These are phyloP conservation scores for Prorops nasuta DNA, from an alignment of 1,140 invertebrate genomes.

Conservation along the genomic window DNA sequence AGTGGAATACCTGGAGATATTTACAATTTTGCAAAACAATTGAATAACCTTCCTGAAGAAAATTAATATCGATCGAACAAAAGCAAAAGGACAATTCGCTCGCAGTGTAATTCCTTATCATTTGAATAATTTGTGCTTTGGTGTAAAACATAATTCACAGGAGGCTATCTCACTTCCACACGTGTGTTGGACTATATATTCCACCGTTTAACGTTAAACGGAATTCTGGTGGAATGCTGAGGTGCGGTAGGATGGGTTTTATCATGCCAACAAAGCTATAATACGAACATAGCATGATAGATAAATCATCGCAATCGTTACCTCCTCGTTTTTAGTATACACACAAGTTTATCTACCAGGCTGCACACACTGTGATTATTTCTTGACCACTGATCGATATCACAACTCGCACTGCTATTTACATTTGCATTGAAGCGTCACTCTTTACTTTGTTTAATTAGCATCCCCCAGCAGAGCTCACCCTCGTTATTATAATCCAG, in stretches of 20 bases:
- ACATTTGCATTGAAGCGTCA: no score
- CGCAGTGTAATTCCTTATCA: background rate
- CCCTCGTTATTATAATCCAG: no score
- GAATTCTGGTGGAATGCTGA: constrained; percentile 20
- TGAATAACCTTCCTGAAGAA: no score
- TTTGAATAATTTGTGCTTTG: no score
- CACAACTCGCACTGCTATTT: no score
- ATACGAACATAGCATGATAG: constrained; percentile 26
- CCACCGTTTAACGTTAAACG: constrained; percentile 25
- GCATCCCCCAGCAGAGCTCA: no score
- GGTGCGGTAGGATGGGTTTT: constrained; percentile 23
- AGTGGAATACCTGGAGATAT: no score
- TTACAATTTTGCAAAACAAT: no score
- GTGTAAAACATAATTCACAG: constrained; percentile 23
- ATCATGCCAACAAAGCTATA: constrained; percentile 20
- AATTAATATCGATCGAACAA: no score
- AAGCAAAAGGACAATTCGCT: no score
- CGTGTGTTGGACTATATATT: constrained; percentile 9
- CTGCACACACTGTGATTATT: background rate
- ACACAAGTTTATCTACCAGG: background rate
- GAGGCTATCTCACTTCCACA: constrained; percentile 14
- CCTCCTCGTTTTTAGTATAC: constrained; percentile 14
- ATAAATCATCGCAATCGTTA: constrained; percentile 28
- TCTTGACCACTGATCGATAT: no score
- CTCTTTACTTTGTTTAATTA: no score